Conservation (phyloP, 2,888 invertebrate genomes). For the Chrysolina haemoptera region DNA sequence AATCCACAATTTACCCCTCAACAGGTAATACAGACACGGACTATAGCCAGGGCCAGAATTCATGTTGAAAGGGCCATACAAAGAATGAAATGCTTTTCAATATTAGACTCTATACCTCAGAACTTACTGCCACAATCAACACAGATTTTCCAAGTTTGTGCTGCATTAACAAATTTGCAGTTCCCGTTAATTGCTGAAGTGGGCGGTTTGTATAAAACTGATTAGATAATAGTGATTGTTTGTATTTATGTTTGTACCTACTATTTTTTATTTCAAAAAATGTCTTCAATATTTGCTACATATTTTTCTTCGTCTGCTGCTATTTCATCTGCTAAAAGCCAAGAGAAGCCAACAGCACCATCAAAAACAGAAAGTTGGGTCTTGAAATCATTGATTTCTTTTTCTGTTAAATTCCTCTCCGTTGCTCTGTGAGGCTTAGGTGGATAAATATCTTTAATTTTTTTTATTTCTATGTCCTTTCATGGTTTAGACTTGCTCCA, state of each 20-base stretch:
- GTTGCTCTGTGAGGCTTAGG: no score
- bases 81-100: constrained; percentile 18
- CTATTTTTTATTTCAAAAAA: neutral
- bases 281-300: no score
- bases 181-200: constrained; percentile 33
- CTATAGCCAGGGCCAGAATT: constrained; percentile 24
- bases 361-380: no score
- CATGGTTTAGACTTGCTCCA: no score
- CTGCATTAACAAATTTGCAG: constrained; percentile 35
- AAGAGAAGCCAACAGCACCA: no score
- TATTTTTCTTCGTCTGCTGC: no score
- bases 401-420: no score
- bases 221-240: neutral
- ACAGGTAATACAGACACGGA: constrained; percentile 15
- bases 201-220: constrained; percentile 11
- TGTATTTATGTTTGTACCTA: neutral
- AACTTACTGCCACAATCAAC: constrained; percentile 14
- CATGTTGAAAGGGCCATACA: constrained; percentile 30
- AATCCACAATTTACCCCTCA: constrained; percentile 23
- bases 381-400: no score
- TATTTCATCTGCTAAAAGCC: no score
- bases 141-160: constrained; percentile 25
- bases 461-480: no score
- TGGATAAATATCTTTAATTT: no score
- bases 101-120: constrained; percentile 22